Conservation (phyloP, 2,888 invertebrate species). For the Thymelicus sylvestris region DNA sequence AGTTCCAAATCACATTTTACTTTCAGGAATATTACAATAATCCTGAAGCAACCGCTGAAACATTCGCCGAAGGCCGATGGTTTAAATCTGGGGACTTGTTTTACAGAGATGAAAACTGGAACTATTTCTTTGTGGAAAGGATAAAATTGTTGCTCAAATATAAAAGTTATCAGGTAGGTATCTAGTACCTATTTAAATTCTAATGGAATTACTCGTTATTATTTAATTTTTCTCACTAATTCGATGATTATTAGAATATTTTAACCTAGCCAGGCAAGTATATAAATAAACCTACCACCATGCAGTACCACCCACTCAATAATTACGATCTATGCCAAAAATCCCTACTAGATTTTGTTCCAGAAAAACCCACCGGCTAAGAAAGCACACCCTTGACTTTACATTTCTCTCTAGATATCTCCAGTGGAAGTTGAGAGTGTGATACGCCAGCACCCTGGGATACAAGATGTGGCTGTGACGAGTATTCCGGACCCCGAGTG, state of each 20-base stretch:
- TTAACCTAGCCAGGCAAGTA: no score
- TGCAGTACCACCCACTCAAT: no score
- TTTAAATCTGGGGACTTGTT: constrained; percentile 80
- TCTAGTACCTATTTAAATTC: neutral
- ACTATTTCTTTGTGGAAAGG: constrained; percentile 77
- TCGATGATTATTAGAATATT: no score
- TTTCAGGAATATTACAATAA: constrained; percentile 75
- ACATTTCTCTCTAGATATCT: constrained; percentile 52
- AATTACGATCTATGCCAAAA: no score
- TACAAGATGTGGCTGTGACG: constrained; percentile 58
- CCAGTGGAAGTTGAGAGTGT: constrained; percentile 61
- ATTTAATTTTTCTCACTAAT: neutral
- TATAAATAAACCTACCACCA: no score
- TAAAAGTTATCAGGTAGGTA: constrained; percentile 72
- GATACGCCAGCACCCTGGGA: constrained; percentile 56
- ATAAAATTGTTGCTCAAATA: constrained; percentile 81
- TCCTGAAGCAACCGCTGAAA: constrained; percentile 66
- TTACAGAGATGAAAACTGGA: constrained; percentile 77
- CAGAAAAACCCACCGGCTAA: no score
- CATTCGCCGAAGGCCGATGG: constrained; percentile 74
- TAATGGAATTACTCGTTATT: neutral
- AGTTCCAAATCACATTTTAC: neutral
- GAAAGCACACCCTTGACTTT: neutral
- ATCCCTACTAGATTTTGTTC: no score
- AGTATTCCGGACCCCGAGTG: constrained; percentile 54